These are phyloP conservation scores for Anneissia japonica DNA, from an alignment of 35 echinoderm and acorn worm genomes.

Conservation along the genomic window DNA sequence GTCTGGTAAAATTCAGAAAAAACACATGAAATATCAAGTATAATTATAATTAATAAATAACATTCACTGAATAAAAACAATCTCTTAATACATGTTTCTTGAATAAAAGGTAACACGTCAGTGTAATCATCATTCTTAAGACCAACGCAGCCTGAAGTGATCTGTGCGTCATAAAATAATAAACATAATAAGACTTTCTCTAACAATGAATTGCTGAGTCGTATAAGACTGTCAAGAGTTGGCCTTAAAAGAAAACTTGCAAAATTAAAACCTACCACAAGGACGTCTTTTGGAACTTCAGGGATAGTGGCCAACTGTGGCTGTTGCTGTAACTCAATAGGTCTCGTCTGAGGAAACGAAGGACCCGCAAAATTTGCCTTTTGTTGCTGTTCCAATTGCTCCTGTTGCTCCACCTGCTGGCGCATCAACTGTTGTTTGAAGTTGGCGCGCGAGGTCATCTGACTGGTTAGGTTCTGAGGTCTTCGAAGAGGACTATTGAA, in stretches of 20 bases:
- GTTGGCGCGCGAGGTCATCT: background rate
- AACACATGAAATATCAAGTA: too few relatives aligned
- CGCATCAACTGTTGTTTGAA: constrained; percentile 23
- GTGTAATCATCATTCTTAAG: too few relatives aligned
- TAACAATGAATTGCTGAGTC: too few relatives aligned
- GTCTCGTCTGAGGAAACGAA: background rate
- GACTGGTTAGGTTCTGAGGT: background rate
- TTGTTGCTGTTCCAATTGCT: background rate
- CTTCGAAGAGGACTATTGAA: background rate
- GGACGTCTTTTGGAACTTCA: constrained; percentile 3
- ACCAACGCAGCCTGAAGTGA: too few relatives aligned
- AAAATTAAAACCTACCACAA: background rate
- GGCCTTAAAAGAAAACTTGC: background rate
- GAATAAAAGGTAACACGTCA: too few relatives aligned
- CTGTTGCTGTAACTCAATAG: background rate
- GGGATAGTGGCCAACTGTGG: background rate
- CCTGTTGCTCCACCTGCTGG: background rate
- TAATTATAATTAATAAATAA: too few relatives aligned
- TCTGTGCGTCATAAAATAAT: too few relatives aligned
- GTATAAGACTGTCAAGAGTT: background rate
- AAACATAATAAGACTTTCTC: too few relatives aligned
- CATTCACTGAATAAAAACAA: too few relatives aligned
- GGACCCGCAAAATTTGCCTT: background rate
- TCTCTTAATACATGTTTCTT: too few relatives aligned
- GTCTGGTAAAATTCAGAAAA: too few relatives aligned